Evolutionary conservation across 2,888 invertebrate genomes (phyloP), one percentile per base, ranked within the genome.

Genomic region (Leistus spinibarbis): DNA sequence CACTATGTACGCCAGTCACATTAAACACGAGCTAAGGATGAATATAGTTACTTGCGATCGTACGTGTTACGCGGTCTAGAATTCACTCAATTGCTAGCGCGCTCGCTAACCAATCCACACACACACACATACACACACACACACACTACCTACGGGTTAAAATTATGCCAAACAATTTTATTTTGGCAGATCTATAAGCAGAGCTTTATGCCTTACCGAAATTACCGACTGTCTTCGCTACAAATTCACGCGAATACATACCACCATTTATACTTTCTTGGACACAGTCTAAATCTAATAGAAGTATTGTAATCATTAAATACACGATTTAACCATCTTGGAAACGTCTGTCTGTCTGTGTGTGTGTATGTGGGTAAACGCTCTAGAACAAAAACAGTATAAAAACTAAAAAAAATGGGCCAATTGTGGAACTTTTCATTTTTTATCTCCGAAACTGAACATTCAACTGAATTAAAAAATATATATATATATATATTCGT

Each of bases 141-240:
- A n/a, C n/a, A n/a, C n/a, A n/a, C n/a, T n/a, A n/a, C 40, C 40
- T 40, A 40, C 40, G 40, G 40, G 40, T 40, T 40, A 60, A 22
- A 60, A 20, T 60, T 60, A 22, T 60, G 60, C 60, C 60, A 60
- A 60, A 60, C 60, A 60, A 60, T 60, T 20, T 60, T 10, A 60
- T 60, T 22, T 22, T 19, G 22, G 60, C 60, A 40, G 19, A 20
- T 60, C 60, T 60, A 60, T 60, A 60, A 60, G 19, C 60, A 22
- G n/a, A n/a, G 60, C 60, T 22, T 19, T 20, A 60, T 60, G 60
- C 60, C 20, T 22, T 16, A 22, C 60, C 60, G 60, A 22, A 60
- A 20, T 60, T 20, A 60, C 60, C 10, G 22, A 60, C 60, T 60
- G 60, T 20, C 17, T 60, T 60, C 22, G 60, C 40, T 40, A 40